A percentile compares a stretch with the other conserved stretches of the same genome.
Evolutionary conservation across 2,113 vertebrate genomes (phyloP).

Genomic region (Oreochromis niloticus): DNA sequence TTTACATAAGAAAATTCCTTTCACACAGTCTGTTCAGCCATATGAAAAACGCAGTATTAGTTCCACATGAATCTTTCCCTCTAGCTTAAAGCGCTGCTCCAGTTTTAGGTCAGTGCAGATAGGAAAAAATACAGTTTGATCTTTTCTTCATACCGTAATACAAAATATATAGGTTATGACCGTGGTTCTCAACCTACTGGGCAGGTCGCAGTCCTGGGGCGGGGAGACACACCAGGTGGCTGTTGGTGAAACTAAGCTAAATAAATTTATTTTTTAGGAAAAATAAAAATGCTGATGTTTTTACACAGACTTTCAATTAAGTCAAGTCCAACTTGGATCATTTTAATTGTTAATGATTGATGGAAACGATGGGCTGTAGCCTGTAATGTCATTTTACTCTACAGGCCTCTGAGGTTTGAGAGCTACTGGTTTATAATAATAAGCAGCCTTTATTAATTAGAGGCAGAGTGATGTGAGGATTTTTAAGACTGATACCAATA

Average conservation of each 20-base stretch:
- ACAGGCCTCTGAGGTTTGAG: not conserved
- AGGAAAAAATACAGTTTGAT: not conserved
- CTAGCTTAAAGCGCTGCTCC: not conserved
- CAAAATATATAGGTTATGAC: not conserved
- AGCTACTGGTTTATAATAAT: not conserved
- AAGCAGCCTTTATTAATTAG: not conserved
- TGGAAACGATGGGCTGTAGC: not conserved
- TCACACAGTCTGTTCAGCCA: not conserved
- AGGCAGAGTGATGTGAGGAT: not conserved
- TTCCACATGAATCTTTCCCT: not conserved
- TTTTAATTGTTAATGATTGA: not conserved
- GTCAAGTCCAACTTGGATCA: not conserved
- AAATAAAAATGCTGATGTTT: not conserved
- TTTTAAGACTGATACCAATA: not conserved
- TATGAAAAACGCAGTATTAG: not conserved
- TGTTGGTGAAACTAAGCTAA: not conserved
- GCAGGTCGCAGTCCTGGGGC: not conserved
- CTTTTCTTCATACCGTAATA: not conserved
- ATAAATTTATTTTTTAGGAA: fast-evolving
- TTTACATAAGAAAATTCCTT: not conserved
- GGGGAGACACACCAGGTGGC: not conserved
- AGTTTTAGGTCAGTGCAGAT: not conserved
- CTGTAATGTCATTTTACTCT: not conserved
- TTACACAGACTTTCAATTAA: not conserved
- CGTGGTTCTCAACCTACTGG: not conserved